Base-by-base conservation (phyloP, 53 echinoderm and acorn worm species). In the Actinopyga echinites region DNA sequence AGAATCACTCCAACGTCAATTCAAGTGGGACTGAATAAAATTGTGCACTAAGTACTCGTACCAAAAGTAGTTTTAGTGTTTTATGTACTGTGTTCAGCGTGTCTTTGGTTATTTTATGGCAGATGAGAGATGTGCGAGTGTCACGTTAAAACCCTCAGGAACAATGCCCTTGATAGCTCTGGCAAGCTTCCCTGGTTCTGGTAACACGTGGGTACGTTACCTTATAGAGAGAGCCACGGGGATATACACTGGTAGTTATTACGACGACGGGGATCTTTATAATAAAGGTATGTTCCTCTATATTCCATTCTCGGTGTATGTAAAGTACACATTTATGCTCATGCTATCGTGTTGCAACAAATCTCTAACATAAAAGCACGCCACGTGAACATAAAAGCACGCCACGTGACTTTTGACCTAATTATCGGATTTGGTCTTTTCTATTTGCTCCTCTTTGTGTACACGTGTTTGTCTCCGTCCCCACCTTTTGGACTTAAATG, bases 131-230 rank as follows among this genome's bases (percentile, higher is more conserved):
- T 96, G 96, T 44, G 66, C 65, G 20, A 77, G 58, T 11, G 90
- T 87, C 23, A 65, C 65, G 8, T 69, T 96, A 57, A 89, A 61
- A 31, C 82, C 83, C 9, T 52, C 58, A 45, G 83, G 84, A 30
- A 69, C 88, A 33, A 83, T 93, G 61, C 94, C 92, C 0, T 34
- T 97, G 59, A 85, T 97, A 15, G 90, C 97, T 3, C 17, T 97
- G 34, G 92, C 97, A 52, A 97, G 97, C 40, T 97, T 97, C 86
- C 97, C 97, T 53, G 97, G 97, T 9, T 94, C 24, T 92, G 97
- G 28, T 33, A 97, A 97, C 82, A 97, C 97, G 19, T 97, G 97
- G 97, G 90, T 94, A 4, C 94, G 97, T 56, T 94, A 97, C 71
- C 86, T 97, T 2, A 83, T 97, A 20, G 97, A 97, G 67, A 87